A percentile compares a stretch with the other conserved stretches of the same genome.
Evolutionary conservation across 1,140 invertebrate species (phyloP).

Genomic region (Zaprionus ghesquierei): DNA sequence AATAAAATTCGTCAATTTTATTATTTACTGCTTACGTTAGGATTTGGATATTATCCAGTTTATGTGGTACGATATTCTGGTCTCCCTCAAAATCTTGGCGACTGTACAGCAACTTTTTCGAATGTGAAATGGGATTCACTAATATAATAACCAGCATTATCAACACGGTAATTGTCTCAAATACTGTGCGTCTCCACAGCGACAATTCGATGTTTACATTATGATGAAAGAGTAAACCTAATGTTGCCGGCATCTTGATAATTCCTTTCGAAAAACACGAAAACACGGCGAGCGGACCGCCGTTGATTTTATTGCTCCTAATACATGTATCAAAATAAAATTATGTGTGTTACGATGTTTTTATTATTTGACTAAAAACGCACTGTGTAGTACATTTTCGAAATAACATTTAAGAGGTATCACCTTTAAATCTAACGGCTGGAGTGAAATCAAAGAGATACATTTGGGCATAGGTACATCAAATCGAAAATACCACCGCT

Average conservation of each 20-base stretch:
- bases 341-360: neutral
- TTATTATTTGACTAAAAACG: conserved; percentile 14
- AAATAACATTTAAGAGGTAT: neutral
- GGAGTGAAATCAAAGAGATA: neutral
- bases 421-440: neutral
- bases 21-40: conserved; percentile 48
- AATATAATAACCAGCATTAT: conserved; percentile 55
- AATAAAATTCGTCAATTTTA: neutral
- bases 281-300: neutral
- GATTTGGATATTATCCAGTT: conserved; percentile 46
- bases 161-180: conserved; percentile 49
- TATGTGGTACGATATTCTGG: conserved; percentile 31
- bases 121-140: conserved; percentile 52
- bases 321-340: conserved; percentile 14
- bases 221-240: conserved; percentile 51
- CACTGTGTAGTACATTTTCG: neutral
- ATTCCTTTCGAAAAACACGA: neutral
- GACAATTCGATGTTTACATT: conserved; percentile 52
- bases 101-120: conserved; percentile 45
- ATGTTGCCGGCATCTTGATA: conserved; percentile 56
- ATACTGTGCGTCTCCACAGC: conserved; percentile 46
- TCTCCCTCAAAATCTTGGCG: conserved; percentile 20
- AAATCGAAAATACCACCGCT: neutral
- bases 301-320: neutral
- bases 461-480: neutral